Evolutionary conservation across 2,113 vertebrate species (phyloP).

Genomic region (Xenotilapia flavipinnis): DNA sequence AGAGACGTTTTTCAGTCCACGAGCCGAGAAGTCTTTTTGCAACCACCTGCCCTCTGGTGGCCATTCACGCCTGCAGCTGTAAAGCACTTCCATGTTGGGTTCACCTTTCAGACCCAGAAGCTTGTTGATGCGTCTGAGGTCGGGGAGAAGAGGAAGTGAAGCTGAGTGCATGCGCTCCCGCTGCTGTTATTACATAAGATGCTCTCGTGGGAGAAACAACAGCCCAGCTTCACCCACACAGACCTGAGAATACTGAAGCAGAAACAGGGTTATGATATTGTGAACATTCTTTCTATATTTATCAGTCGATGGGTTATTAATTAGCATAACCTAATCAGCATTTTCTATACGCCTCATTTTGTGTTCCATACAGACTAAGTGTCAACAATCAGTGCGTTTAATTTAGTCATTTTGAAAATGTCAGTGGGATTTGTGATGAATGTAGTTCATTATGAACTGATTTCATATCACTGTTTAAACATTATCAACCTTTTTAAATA

Average conservation of each 20-base stretch:
- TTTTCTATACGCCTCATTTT: neutral
- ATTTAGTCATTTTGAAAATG: neutral
- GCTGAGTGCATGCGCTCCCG: neutral
- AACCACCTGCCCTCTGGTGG: neutral
- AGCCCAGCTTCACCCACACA: neutral
- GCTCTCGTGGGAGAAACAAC: neutral
- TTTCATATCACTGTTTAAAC: rapidly evolving
- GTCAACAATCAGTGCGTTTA: neutral
- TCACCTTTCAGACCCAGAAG: neutral
- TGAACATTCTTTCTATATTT: rapidly evolving
- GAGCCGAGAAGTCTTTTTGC: neutral
- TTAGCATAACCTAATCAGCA: neutral
- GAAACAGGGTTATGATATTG: neutral
- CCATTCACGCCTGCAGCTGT: neutral
- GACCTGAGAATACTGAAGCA: neutral
- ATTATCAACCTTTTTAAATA: neutral
- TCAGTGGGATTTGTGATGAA: neutral
- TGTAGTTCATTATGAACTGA: neutral
- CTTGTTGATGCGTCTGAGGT: rapidly evolving
- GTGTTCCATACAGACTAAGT: neutral
- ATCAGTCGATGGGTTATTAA: neutral
- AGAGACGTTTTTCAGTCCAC: neutral
- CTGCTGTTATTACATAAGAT: neutral
- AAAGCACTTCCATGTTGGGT: neutral
- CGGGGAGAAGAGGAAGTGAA: neutral